A percentile compares a stretch with the other conserved stretches of the same genome.
Conservation (phyloP, 2,888 invertebrate species). For the Teleogryllus oceanicus region DNA sequence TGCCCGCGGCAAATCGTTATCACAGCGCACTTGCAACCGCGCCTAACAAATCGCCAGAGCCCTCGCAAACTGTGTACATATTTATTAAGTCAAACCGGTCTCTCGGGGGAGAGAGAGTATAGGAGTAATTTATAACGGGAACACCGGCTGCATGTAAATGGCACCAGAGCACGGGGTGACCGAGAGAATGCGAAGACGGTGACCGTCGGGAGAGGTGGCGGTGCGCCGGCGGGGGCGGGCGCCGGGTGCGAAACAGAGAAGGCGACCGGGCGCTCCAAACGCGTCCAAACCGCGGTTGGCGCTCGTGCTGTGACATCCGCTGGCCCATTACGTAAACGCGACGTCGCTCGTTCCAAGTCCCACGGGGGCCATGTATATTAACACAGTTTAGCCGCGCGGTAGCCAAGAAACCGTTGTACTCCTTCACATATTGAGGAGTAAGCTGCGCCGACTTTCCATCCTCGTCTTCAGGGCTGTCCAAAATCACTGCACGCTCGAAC, state of each 20-base stretch:
- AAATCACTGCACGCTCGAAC: no score
- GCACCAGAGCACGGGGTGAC: no score
- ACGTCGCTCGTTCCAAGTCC: background rate
- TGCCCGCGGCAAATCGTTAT: no score
- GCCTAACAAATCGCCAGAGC: background rate
- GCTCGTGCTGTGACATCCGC: no score
- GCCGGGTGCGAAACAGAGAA: no score
- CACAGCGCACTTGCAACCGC: background rate
- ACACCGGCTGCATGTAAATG: background rate
- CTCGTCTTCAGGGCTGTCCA: background rate
- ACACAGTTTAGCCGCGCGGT: slow-evolving; percentile 6
- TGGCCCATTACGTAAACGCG: background rate
- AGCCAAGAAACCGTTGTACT: background rate
- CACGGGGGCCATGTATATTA: slow-evolving; percentile 12
- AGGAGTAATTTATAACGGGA: background rate
- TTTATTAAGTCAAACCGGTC: slow-evolving; percentile 10
- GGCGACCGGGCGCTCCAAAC: no score
- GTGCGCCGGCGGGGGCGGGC: no score
- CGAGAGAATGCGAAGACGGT: no score
- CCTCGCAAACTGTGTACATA: background rate
- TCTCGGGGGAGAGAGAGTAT: background rate
- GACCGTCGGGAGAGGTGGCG: no score
- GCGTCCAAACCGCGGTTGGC: no score
- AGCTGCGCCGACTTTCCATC: background rate
- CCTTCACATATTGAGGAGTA: slow-evolving; percentile 18